These are phyloP conservation scores for Sturmia bella DNA, from an alignment of 2,888 invertebrate genomes.

Conservation along the genomic window DNA sequence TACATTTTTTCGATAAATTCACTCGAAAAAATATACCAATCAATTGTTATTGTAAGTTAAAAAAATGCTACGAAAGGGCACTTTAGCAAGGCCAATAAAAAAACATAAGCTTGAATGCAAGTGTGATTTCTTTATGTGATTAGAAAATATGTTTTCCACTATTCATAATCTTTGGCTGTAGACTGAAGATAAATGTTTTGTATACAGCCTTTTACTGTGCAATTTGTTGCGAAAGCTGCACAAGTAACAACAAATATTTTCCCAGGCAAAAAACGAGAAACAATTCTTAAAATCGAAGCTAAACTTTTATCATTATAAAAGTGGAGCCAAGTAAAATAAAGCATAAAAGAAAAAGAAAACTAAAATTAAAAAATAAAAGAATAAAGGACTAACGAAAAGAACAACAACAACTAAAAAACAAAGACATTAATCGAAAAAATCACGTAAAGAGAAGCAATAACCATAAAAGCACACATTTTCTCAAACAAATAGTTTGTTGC, in stretches of 20 bases:
- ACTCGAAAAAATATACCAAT: not conserved
- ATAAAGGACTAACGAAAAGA: conserved; percentile 28
- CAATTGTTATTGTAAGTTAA: not conserved
- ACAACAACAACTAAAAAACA: conserved; percentile 20
- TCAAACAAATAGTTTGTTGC: conserved; percentile 56
- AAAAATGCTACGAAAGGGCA: too few species aligned
- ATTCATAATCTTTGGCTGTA: conserved; percentile 38
- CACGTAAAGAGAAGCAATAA: conserved; percentile 12
- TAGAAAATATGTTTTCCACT: too few species aligned
- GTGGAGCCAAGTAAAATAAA: conserved; percentile 36
- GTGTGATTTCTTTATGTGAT: too few species aligned
- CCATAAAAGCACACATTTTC: not conserved
- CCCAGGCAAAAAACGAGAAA: conserved; percentile 34
- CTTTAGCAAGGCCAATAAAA: too few species aligned
- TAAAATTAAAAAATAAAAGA: conserved; percentile 31
- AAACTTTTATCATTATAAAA: conserved; percentile 57
- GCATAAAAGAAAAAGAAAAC: conserved; percentile 13
- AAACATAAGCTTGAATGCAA: too few species aligned
- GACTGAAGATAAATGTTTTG: conserved; percentile 28
- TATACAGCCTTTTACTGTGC: conserved; percentile 31
- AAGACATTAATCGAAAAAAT: not conserved
- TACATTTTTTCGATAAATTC: conserved; percentile 1
- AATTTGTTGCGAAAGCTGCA: conserved; percentile 50
- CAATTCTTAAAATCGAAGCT: conserved; percentile 57
- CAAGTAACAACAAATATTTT: conserved; percentile 13